Base-by-base conservation (phyloP, 1,140 invertebrate species). In the Drosophila paulistorum region DNA sequence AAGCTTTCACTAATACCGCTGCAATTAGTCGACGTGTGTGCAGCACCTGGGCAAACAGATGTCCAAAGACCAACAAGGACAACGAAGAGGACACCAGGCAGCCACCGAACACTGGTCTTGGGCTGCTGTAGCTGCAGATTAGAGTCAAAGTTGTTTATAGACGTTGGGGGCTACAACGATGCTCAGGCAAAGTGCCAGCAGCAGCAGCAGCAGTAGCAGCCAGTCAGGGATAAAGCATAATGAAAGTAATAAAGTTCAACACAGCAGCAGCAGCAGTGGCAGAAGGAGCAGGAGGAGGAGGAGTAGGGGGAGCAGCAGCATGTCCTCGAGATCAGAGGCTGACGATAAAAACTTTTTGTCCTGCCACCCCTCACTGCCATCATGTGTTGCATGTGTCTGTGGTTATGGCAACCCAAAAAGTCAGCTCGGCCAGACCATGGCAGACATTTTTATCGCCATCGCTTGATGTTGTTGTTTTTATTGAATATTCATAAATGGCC, bases 401-500 rank as follows among this genome's bases (percentile, higher is more conserved):
- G 79, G 81, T 72, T 69, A 73, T 77, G 71, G 57, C 75, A 77
- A 86, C 74, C 61, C n/a, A 64, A 60, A 67, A 66, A 60, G 45
- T 35, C 61, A 42, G 72, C 41, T 74, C 68, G 74, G 58, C 66
- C 74, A 77, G 33, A 61, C 64, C 59, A 55, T 48, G 55, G 76
- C 81, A 84, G 81, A 84, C 82, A 68, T 71, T 86, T 87, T 87
- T 87, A 87, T 87, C 83, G 83, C 68, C 75, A 68, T 17, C 10
- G 26, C 17, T 68, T 76, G 23, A 45, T 76, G 37, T 78, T 86
- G 70, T 82, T 87, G 79, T 75, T 87, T 83, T 86, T 87, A 90
- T 90, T 90, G 87, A 90, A 90, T 90, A 90, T 90, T 90, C 87
- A 90, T 90, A 90, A 90, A 90, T 83, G 82, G 70, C 84, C 83